These are phyloP conservation scores for Cosmia pyralina DNA, from an alignment of 2,888 invertebrate genomes.

Conservation along the genomic window DNA sequence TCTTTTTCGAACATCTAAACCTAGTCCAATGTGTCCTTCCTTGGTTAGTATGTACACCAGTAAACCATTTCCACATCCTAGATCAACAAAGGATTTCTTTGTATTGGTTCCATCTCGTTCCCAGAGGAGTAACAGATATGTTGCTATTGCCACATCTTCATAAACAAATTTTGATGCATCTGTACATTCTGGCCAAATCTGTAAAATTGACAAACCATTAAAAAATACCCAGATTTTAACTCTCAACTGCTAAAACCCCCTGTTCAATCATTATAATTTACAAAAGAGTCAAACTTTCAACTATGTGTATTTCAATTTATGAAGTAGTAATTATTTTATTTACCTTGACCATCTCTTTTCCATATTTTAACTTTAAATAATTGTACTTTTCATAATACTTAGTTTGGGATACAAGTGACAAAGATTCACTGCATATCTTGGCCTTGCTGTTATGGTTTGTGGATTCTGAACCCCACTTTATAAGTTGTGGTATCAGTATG, in stretches of 20 bases:
- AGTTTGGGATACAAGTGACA: slow-evolving; percentile 92
- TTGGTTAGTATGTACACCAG: slow-evolving; percentile 95
- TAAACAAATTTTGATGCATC: slow-evolving; percentile 98
- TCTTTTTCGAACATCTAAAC: slow-evolving; percentile 95
- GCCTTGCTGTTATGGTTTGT: slow-evolving; percentile 62
- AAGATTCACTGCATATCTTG: slow-evolving; percentile 87
- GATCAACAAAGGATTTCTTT: slow-evolving; percentile 94
- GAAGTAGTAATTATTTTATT: not conserved
- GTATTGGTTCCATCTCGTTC: slow-evolving; percentile 85
- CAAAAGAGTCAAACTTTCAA: not conserved
- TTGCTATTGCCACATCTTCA: slow-evolving; percentile 98
- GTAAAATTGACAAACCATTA: slow-evolving; percentile 20
- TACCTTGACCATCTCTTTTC: slow-evolving; percentile 92
- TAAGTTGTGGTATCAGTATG: slow-evolving; percentile 90
- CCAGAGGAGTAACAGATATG: slow-evolving; percentile 96
- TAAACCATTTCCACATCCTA: slow-evolving; percentile 99
- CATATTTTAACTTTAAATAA: slow-evolving; percentile 94
- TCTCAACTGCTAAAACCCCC: not conserved
- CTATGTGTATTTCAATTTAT: not conserved
- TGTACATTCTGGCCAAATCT: slow-evolving; percentile 98
- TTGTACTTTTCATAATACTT: slow-evolving; percentile 93
- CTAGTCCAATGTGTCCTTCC: slow-evolving; percentile 95
- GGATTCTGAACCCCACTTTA: slow-evolving; percentile 91
- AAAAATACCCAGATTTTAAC: not conserved
- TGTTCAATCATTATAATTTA: not conserved